These are phyloP conservation scores for Meteorus cinctellus DNA, from an alignment of 2,888 invertebrate species.

Conservation along the genomic window DNA sequence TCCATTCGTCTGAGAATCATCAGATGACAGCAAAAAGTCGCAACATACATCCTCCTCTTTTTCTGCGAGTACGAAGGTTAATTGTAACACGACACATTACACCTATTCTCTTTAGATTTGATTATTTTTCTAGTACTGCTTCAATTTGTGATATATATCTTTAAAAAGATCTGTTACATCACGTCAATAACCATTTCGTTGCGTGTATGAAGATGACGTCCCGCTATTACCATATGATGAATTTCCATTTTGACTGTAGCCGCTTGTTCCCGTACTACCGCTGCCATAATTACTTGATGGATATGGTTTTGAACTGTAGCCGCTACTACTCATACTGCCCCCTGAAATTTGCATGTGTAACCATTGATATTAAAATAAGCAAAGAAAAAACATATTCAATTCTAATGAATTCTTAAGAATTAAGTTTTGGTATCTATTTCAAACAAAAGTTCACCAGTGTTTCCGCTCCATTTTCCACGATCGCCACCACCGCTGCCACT, in stretches of 20 bases:
- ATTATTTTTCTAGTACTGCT: slow-evolving; percentile 15
- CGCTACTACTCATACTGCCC: slow-evolving; percentile 45
- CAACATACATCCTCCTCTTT: neutral
- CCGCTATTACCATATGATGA: slow-evolving; percentile 61
- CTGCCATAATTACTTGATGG: slow-evolving; percentile 62
- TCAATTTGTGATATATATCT: slow-evolving; percentile 9
- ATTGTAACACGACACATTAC: neutral
- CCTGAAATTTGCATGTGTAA: neutral
- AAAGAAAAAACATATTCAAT: too few species aligned
- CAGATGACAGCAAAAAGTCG: neutral
- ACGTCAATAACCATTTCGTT: slow-evolving; percentile 68
- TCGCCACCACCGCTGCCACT: slow-evolving; percentile 52
- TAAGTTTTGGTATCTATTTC: too few species aligned
- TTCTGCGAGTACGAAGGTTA: neutral
- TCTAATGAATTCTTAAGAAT: too few species aligned
- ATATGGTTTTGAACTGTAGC: slow-evolving; percentile 63
- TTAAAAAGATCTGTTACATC: neutral
- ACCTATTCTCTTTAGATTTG: neutral
- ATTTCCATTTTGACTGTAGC: slow-evolving; percentile 64
- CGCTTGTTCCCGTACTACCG: slow-evolving; percentile 52
- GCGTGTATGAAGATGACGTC: slow-evolving; percentile 60
- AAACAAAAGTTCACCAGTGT: slow-evolving; percentile 32
- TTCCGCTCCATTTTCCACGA: slow-evolving; percentile 47
- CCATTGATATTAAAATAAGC: too few species aligned
- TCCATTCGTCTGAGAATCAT: neutral